A percentile compares a stretch with the other conserved stretches of the same genome.
These are phyloP conservation scores for Hycleus cichorii DNA, from an alignment of 1,140 invertebrate species.

Conservation along the genomic window DNA sequence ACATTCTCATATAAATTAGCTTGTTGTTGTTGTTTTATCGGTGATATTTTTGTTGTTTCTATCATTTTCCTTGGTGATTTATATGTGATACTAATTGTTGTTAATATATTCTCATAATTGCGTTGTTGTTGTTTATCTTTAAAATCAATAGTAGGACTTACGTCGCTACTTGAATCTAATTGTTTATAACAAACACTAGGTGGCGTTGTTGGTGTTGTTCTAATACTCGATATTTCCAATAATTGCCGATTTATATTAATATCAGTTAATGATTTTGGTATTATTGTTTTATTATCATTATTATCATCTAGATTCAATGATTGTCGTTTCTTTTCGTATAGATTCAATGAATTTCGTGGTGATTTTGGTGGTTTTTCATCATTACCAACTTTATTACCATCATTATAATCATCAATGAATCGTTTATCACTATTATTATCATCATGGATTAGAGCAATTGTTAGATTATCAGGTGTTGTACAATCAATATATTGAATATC, in stretches of 20 bases:
- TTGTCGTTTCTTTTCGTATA: slow-evolving; percentile 27
- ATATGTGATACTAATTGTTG: slow-evolving; percentile 62
- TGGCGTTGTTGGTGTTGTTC: slow-evolving; percentile 32
- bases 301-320: slow-evolving; percentile 30
- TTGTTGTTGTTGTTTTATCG: slow-evolving; percentile 41
- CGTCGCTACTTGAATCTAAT: slow-evolving; percentile 33
- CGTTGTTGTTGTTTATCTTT: slow-evolving; percentile 36
- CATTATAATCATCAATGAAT: slow-evolving; percentile 44
- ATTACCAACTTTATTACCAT: too few species aligned
- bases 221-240: slow-evolving; percentile 15
- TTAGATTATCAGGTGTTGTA: slow-evolving; percentile 48
- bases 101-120: slow-evolving; percentile 41
- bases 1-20: slow-evolving; percentile 41
- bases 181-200: slow-evolving; percentile 34
- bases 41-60: slow-evolving; percentile 19
- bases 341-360: slow-evolving; percentile 34
- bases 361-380: slow-evolving; percentile 20
- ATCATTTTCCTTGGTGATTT: slow-evolving; percentile 46
- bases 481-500: slow-evolving; percentile 59
- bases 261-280: slow-evolving; percentile 35
- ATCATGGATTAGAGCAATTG: slow-evolving; percentile 31
- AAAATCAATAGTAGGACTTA: slow-evolving; percentile 17
- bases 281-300: slow-evolving; percentile 3
- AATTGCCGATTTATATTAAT: slow-evolving; percentile 24
- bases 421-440: slow-evolving; percentile 42